A percentile compares a stretch with the other conserved stretches of the same genome.
These are phyloP conservation scores for Esperia sulphurella DNA, from an alignment of 2,888 invertebrate genomes.

Conservation along the genomic window DNA sequence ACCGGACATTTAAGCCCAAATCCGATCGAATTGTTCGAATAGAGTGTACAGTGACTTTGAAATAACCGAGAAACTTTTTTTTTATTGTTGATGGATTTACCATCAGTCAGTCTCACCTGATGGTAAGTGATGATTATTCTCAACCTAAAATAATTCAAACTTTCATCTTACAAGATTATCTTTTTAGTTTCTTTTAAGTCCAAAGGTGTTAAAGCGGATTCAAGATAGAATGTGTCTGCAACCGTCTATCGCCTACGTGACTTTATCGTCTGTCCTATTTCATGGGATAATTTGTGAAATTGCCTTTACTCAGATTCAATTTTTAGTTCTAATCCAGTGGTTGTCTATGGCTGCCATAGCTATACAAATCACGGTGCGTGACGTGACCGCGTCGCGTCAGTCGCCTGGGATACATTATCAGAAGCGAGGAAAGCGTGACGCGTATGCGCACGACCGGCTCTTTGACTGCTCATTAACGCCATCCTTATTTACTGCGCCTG, in stretches of 20 bases:
- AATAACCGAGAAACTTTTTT: conserved; percentile 41
- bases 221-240: neutral
- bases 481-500: conserved; percentile 17
- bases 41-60: conserved; percentile 29
- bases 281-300: conserved; percentile 18
- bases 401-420: conserved; percentile 20
- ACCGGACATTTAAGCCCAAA: conserved; percentile 57
- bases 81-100: too few species aligned
- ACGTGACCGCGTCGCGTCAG: conserved; percentile 13
- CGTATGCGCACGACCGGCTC: conserved; percentile 33
- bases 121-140: too few species aligned
- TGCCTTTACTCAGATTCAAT: conserved; percentile 8
- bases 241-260: neutral
- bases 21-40: conserved; percentile 54
- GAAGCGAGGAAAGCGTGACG: conserved; percentile 46
- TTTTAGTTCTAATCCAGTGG: conserved; percentile 18
- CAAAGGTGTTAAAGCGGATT: too few species aligned
- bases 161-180: too few species aligned
- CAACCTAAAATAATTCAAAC: too few species aligned
- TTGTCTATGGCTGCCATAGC: conserved; percentile 13
- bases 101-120: too few species aligned
- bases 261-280: neutral
- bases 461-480: conserved; percentile 40
- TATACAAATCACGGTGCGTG: conserved; percentile 38
- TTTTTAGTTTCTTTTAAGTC: too few species aligned